Percentiles rank a stretch among this genome's conserved stretches.
These are phyloP conservation scores for Echinometra lucunter DNA, from an alignment of 53 echinoderm and acorn worm species.

Conservation along the genomic window DNA sequence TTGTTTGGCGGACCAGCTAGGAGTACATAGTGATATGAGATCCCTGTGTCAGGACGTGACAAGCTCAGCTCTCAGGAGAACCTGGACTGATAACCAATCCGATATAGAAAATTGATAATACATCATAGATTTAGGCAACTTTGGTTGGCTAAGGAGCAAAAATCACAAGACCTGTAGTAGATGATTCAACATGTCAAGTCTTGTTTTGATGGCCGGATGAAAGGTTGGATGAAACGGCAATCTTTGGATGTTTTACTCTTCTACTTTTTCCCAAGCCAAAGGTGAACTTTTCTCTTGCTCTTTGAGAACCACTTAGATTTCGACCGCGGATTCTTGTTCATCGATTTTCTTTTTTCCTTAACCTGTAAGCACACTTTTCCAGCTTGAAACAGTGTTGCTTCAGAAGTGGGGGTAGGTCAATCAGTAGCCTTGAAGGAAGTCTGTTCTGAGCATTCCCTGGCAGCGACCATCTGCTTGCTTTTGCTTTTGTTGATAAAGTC, in stretches of 20 bases:
- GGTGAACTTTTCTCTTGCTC: neutral
- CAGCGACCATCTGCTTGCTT: neutral
- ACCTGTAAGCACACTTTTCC: neutral
- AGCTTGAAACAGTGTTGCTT: neutral
- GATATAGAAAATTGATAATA: too few species aligned
- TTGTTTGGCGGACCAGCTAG: too few species aligned
- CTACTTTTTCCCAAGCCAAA: neutral
- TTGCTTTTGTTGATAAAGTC: neutral
- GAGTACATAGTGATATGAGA: too few species aligned
- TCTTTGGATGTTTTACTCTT: neutral
- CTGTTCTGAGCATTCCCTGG: conserved; percentile 6
- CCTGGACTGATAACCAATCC: too few species aligned
- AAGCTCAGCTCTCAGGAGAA: too few species aligned
- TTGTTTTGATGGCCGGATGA: too few species aligned
- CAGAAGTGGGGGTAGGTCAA: neutral
- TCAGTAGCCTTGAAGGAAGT: neutral
- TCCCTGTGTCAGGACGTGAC: too few species aligned
- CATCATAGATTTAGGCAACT: too few species aligned
- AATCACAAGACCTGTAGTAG: too few species aligned
- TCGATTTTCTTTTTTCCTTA: neutral
- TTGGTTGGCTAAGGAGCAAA: too few species aligned
- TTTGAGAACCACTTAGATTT: neutral
- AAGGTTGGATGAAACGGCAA: too few species aligned
- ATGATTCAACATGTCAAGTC: too few species aligned
- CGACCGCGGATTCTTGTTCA: neutral